Evolutionary conservation across 1,140 invertebrate species (phyloP).

Genomic region (Drosophila nigrodunni): DNA sequence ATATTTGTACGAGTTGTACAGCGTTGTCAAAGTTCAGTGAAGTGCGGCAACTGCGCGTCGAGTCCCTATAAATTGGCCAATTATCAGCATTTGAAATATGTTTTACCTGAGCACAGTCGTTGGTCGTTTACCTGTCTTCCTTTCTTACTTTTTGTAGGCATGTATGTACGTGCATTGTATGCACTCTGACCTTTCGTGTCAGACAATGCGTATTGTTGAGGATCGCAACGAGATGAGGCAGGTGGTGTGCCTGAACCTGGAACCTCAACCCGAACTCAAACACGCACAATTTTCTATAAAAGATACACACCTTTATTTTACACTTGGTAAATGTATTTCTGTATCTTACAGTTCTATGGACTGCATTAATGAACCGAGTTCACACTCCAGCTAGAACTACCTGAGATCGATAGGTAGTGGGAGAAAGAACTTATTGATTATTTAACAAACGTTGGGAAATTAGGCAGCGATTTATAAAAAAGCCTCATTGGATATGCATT

Average conservation of each 20-base stretch:
- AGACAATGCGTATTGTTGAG: constrained; percentile 72
- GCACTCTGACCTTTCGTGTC: constrained; percentile 73
- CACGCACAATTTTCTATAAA: constrained; percentile 67
- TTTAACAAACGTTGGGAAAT: constrained; percentile 76
- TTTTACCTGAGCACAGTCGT: constrained; percentile 56
- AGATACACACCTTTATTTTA: constrained; percentile 80
- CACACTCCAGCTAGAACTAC: constrained; percentile 59
- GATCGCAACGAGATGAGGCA: constrained; percentile 3
- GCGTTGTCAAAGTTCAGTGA: constrained; percentile 35
- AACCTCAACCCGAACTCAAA: not conserved
- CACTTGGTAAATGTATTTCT: constrained; percentile 65
- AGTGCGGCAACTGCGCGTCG: constrained; percentile 29
- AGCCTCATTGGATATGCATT: constrained; percentile 56
- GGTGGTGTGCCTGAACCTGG: not conserved
- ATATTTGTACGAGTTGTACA: constrained; percentile 52
- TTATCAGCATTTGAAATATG: constrained; percentile 81
- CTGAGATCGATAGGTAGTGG: not conserved
- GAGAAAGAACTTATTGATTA: constrained; percentile 70
- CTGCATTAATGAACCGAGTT: constrained; percentile 73
- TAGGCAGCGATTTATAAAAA: constrained; percentile 81
- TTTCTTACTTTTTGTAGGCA: constrained; percentile 8
- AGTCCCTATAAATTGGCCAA: constrained; percentile 75
- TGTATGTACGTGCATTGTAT: constrained; percentile 47
- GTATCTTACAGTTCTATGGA: constrained; percentile 35
- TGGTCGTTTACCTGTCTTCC: constrained; percentile 48